Evolutionary conservation across 2,113 vertebrate genomes (phyloP), one percentile per base, ranked within the genome.

Genomic region (Sylvicapra grimmia): DNA sequence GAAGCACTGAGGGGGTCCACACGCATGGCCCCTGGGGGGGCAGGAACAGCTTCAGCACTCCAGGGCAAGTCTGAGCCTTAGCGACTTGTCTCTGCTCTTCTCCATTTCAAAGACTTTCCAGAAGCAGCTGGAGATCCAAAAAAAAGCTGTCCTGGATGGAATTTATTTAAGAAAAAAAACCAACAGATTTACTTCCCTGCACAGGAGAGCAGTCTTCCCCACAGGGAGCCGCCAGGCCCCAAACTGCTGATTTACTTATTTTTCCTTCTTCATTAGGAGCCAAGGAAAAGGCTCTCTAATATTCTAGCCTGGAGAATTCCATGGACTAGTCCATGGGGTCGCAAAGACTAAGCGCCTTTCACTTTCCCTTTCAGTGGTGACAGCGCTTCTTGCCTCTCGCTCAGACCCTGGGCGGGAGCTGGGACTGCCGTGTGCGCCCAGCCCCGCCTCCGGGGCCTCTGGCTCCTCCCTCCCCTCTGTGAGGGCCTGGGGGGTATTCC

Each of bases 211-310:
- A 3, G 0, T 44, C n/a, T 54, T 36, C 59, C 19, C 68, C 1
- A 5, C 51, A 6, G 1, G 0, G n/a, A 56, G 47, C 51, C 0
- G 1, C 72, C 31, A 53, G 56, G 10, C 33, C 36, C 12, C 40
- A 8, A 29, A 63, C 85, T 54, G 54, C 79, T 13, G 44, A 29
- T 29, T 53, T 40, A 36, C 68, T 47, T 31, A 15, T 29, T 63
- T 92, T 61, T 53, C 54, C 27, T 82, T 36, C 14, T 75, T 58
- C 36, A 44, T 88, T 27, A 31, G 29, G 4, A 44, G 29, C 5
- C 1, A 15, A 47, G 53, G 27, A 68, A 33, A 16, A 44, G n/a
- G 36, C n/a, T 86, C 40, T 49, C 19, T 11, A 72, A 36, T 23
- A 13, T 12, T 72, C 68, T 13, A 11, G 68, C n/a, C n/a, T 72